Conservation (phyloP, 1,140 invertebrate species). For the Bombus affinis region DNA sequence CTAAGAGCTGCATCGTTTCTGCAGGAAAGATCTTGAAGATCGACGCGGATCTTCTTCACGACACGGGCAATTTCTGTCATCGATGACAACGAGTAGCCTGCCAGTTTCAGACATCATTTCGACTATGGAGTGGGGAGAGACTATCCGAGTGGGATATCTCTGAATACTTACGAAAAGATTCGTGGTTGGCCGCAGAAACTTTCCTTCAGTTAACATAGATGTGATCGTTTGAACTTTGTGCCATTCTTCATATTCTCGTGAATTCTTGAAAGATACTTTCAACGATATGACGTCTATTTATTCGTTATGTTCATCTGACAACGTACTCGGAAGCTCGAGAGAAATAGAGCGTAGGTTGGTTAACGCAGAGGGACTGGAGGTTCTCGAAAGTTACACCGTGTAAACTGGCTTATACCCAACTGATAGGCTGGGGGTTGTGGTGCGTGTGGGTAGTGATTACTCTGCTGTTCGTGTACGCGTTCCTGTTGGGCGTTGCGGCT, state of each 20-base stretch:
- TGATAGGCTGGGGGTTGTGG: conserved; percentile 77
- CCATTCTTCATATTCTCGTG: neutral
- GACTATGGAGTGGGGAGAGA: neutral
- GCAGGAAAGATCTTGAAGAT: neutral
- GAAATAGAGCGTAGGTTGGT: neutral
- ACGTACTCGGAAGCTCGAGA: neutral
- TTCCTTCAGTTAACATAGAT: neutral
- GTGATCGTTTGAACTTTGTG: neutral
- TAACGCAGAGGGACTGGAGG: neutral
- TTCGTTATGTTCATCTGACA: neutral
- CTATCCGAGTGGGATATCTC: neutral
- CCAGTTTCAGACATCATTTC: neutral
- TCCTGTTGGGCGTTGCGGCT: conserved; percentile 75
- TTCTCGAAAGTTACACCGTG: conserved; percentile 15
- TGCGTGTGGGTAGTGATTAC: conserved; percentile 73
- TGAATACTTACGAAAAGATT: neutral
- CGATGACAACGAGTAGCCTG: neutral
- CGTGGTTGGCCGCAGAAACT: neutral
- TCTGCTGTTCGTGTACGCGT: conserved; percentile 72
- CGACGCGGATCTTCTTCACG: neutral
- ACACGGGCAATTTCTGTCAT: neutral
- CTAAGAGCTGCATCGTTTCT: neutral
- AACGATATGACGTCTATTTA: neutral
- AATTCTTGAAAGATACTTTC: neutral
- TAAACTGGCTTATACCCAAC: conserved; percentile 78